phyloP scores from a whole-genome alignment of 2,797 vertebrate genomes.

The Lepidocolaptes lacrymiger region DNA sequence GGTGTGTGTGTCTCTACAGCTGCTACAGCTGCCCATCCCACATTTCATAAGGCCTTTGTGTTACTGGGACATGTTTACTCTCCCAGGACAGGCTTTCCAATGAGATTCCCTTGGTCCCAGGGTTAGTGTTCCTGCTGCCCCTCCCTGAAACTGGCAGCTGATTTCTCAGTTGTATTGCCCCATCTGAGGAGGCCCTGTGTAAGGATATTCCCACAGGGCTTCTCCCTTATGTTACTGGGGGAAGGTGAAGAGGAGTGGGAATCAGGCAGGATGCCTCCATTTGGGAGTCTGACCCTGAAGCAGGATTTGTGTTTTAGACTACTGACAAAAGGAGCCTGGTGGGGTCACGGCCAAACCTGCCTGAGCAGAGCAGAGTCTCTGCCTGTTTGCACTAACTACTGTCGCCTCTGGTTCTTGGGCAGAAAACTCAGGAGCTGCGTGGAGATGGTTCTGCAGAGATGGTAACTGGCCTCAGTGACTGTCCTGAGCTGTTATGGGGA shows the following conservation, averaged over 20 bases:
- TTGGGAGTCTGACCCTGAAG: not conserved
- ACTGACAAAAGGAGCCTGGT: not conserved
- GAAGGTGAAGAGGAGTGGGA: not conserved
- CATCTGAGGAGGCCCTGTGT: not conserved
- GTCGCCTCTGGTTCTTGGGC: not conserved
- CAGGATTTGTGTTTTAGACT: not conserved
- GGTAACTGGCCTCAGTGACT: not conserved
- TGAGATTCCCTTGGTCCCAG: not conserved
- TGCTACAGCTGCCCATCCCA: not conserved
- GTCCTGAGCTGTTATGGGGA: not conserved
- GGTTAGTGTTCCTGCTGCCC: not conserved
- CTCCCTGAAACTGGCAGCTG: slow-evolving; percentile 36
- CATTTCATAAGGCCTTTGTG: slow-evolving; percentile 41
- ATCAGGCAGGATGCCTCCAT: not conserved
- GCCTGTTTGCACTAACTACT: not conserved
- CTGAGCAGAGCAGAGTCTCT: not conserved
- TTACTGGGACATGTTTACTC: not conserved
- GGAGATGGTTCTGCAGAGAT: not conserved
- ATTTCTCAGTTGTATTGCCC: slow-evolving; percentile 12
- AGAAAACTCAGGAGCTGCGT: not conserved
- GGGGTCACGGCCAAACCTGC: fast-evolving
- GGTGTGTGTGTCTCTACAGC: not conserved
- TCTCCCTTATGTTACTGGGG: not conserved
- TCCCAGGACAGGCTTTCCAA: not conserved
- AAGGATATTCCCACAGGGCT: not conserved